Percentiles rank a stretch among this genome's conserved stretches.
Evolutionary conservation across 2,888 invertebrate genomes (phyloP).

Genomic region (Plebejus argus): DNA sequence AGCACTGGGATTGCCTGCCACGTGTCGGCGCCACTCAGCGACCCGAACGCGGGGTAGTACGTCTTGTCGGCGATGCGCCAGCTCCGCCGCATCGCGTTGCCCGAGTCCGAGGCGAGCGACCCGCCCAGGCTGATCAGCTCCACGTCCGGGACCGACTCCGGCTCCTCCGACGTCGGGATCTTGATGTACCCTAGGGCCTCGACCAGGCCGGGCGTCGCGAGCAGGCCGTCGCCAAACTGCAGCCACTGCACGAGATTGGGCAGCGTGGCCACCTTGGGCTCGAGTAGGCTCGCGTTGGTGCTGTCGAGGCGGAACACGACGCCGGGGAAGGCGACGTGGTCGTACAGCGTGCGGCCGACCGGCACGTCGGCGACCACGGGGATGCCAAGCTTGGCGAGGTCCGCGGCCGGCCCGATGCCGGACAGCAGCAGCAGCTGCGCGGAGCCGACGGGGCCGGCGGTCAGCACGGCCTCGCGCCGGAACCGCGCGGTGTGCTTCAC

Average conservation of each 20-base stretch:
- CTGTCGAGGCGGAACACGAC: constrained; percentile 69
- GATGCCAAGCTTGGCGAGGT: constrained; percentile 79
- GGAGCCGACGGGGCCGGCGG: constrained; percentile 93
- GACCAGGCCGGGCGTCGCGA: constrained; percentile 83
- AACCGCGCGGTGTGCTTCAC: constrained; percentile 79
- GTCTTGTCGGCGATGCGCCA: constrained; percentile 81
- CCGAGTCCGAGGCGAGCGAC: constrained; percentile 82
- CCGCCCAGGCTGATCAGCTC: constrained; percentile 84
- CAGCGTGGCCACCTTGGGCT: constrained; percentile 66
- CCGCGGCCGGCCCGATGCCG: constrained; percentile 83
- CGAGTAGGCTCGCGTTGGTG: constrained; percentile 67
- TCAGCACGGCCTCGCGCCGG: constrained; percentile 89
- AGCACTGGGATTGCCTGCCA: constrained; percentile 86
- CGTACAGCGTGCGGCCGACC: constrained; percentile 84
- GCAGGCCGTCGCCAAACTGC: constrained; percentile 76
- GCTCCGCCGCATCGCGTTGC: constrained; percentile 73
- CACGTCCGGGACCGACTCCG: constrained; percentile 82
- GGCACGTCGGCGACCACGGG: constrained; percentile 83
- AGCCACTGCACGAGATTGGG: constrained; percentile 70
- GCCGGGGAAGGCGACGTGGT: constrained; percentile 81
- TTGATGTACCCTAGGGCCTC: constrained; percentile 85
- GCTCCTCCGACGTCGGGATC: constrained; percentile 76
- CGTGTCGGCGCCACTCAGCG: constrained; percentile 79
- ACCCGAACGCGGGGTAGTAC: constrained; percentile 78
- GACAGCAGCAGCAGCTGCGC: constrained; percentile 96